Base-by-base conservation (phyloP, 2,888 invertebrate genomes). In the Cyaniris semiargus region DNA sequence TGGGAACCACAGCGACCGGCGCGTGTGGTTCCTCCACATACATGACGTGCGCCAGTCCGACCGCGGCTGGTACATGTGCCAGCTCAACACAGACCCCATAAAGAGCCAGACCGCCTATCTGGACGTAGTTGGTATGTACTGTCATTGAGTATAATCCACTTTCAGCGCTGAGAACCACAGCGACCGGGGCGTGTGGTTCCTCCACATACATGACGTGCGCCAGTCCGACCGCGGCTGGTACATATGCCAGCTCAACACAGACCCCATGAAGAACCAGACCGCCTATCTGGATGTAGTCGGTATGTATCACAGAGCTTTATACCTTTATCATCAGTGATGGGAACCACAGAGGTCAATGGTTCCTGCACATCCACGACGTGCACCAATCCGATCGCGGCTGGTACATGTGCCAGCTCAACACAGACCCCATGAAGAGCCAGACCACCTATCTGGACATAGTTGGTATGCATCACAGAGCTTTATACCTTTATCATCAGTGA, bases 391-490 rank as follows among this genome's bases (percentile, higher is more conserved):
- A 8, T 7, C 10, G 96, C n/a, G 97, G 98, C 80, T 97, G 97
- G 96, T 98, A 98, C 93, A 98, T 98, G 97, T 98, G 98, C 88
- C 98, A 98, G 94, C 97, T 98, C 82, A 98, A 98, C 90, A 98
- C 98, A 0, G 97, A 97, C 90, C 98, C 98, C 0, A 98, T 98
- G 98, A 97, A 97, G 88, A 97, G 97, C 87, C 98, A 98, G 92
- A 96, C 96, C 78, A 97, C 98, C n/a, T 97, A 97, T 88, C 93
- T 98, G 83, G 96, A 98, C 87, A 97, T 98, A 80, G 97, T 98
- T 76, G 98, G 98, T 98, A 90, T 71, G 71, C n/a, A 21, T 71
- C 7, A 70, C 18, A 70, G 18, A 70, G 13, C 2, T 18, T 18
- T 56, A 27, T 27, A 27, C 27, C n/a, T 6, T 15, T 15, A 53